Evolutionary conservation across 2,888 invertebrate species (phyloP).

Genomic region (Troides oblongomaculatus): DNA sequence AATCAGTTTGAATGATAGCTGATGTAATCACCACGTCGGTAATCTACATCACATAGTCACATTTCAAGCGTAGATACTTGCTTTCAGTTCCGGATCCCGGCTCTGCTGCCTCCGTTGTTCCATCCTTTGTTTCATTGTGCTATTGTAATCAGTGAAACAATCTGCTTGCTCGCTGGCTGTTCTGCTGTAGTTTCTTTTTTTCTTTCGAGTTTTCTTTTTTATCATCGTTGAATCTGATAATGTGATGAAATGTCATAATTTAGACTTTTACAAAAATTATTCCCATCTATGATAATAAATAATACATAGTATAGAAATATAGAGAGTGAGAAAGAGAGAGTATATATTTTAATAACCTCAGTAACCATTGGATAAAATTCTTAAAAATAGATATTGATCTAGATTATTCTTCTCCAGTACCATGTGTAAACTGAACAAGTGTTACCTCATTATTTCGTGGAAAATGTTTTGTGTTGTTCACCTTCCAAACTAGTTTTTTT

Average conservation of each 20-base stretch:
- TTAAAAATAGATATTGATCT: too few relatives aligned
- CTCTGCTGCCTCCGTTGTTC: conserved; percentile 11
- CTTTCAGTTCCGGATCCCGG: conserved; percentile 16
- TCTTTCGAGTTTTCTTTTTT: neutral
- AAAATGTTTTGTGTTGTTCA: too few relatives aligned
- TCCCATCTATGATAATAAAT: too few relatives aligned
- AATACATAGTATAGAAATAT: neutral
- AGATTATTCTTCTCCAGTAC: too few relatives aligned
- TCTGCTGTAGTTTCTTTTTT: neutral
- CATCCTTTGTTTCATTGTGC: conserved; percentile 23
- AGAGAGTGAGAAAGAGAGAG: neutral
- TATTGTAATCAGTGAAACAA: conserved; percentile 15
- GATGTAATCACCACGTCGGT: neutral
- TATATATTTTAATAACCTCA: too few relatives aligned
- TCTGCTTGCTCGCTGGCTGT: conserved; percentile 1
- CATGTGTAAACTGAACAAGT: too few relatives aligned
- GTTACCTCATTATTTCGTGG: too few relatives aligned
- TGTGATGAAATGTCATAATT: too few relatives aligned
- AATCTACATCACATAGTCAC: conserved; percentile 18
- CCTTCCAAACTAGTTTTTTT: too few relatives aligned
- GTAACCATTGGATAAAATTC: too few relatives aligned
- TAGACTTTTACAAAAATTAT: too few relatives aligned
- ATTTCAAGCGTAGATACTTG: conserved; percentile 14
- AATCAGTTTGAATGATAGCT: neutral
- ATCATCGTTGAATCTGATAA: too few relatives aligned